These are phyloP conservation scores for Stichodactyla helianthus DNA, from an alignment of 64 coral and sea anemone species.

Conservation along the genomic window DNA sequence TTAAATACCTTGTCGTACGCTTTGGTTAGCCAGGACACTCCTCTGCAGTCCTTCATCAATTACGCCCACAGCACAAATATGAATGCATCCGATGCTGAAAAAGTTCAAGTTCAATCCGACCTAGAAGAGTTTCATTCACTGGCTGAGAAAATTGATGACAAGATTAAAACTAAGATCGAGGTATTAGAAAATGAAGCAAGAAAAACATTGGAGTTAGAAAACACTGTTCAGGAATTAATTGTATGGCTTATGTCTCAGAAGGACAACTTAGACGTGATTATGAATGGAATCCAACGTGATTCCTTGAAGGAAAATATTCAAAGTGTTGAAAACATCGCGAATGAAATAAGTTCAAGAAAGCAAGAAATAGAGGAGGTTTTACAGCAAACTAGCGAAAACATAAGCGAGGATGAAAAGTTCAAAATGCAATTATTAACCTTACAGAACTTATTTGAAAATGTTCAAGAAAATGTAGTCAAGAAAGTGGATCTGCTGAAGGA, in stretches of 20 bases:
- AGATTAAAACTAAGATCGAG: background rate
- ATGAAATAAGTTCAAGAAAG: background rate
- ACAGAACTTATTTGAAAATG: background rate
- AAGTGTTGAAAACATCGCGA: background rate
- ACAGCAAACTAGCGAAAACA: background rate
- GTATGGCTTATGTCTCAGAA: background rate
- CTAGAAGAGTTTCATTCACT: background rate
- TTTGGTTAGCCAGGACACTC: background rate
- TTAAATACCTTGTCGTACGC: background rate
- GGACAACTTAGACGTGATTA: background rate
- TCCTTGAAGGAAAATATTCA: background rate
- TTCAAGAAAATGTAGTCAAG: background rate
- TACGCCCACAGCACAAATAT: background rate
- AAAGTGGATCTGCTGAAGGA: background rate
- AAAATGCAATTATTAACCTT: background rate
- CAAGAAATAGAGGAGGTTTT: background rate
- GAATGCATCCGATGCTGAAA: background rate
- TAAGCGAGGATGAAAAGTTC: background rate
- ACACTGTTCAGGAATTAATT: slow-evolving; percentile 8
- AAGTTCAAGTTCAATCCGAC: slow-evolving; percentile 1
- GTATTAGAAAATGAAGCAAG: background rate
- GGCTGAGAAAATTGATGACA: background rate
- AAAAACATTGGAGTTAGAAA: slow-evolving; percentile 6
- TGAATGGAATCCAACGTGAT: background rate
- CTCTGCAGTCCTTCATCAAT: slow-evolving; percentile 14